Evolutionary conservation across 2,113 vertebrate genomes (phyloP).

Genomic region (Elephantulus edwardii): DNA sequence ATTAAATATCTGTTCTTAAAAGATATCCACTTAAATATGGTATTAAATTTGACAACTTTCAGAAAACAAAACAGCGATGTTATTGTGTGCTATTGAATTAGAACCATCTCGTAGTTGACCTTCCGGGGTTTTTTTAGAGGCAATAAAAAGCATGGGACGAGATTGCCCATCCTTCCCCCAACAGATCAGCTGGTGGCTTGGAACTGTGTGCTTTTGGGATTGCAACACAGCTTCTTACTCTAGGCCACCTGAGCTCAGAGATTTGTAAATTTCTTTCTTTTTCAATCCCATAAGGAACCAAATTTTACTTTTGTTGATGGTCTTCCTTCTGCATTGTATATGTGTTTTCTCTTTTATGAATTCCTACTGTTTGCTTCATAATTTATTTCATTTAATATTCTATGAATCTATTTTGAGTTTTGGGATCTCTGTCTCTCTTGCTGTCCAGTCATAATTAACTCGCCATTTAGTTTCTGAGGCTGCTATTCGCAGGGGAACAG

Average conservation of each 20-base stretch:
- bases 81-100: too few species aligned
- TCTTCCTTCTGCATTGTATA: background rate
- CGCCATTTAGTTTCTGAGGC: too few species aligned
- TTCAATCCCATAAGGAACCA: background rate
- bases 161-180: too few species aligned
- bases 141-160: too few species aligned
- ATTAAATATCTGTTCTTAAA: background rate
- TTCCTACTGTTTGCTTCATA: background rate
- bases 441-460: too few species aligned
- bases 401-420: background rate
- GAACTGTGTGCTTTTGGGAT: too few species aligned
- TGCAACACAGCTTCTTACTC: too few species aligned
- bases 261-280: background rate
- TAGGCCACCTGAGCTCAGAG: too few species aligned
- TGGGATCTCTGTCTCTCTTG: background rate
- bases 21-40: background rate
- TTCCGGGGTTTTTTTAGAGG: too few species aligned
- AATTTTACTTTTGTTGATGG: background rate
- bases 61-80: background rate
- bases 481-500: too few species aligned
- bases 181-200: too few species aligned
- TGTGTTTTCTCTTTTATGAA: background rate
- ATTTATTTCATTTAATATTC: background rate
- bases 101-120: too few species aligned
- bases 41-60: background rate